Conservation (phyloP, 2,797 vertebrate species). For the Catostomus latipinnis region DNA sequence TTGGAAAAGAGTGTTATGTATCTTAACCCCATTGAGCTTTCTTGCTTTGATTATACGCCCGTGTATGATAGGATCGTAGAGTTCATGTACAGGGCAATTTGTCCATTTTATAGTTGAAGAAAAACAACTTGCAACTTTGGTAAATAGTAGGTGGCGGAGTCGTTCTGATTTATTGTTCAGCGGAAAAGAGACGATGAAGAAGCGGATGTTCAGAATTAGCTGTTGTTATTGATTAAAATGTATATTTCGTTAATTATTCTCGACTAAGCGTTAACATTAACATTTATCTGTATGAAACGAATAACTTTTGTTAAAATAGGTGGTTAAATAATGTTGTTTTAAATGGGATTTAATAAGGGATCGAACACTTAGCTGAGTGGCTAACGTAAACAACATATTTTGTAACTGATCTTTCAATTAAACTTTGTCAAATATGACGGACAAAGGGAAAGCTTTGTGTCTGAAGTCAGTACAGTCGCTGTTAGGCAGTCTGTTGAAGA, state of each 20-base stretch:
- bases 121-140: no score
- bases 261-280: not conserved
- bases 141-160: constrained; percentile 13
- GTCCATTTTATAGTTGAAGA: no score
- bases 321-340: not conserved
- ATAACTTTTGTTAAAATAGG: not conserved
- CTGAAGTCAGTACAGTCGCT: constrained; percentile 36
- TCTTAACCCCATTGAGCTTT: no score
- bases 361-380: not conserved
- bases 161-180: no score
- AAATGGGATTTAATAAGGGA: not conserved
- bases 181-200: constrained; percentile 2
- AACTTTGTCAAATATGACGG: constrained; percentile 19
- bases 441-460: constrained; percentile 20
- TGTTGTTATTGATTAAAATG: not conserved
- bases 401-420: not conserved
- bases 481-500: constrained; percentile 22
- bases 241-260: not conserved
- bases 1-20: no score
- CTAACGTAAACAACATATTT: constrained; percentile 1
- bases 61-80: no score
- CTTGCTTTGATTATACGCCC: no score
- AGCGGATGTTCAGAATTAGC: not conserved
- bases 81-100: no score
- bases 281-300: not conserved